These are phyloP conservation scores for Pyrocoelia pectoralis DNA, from an alignment of 2,888 invertebrate species.

Conservation along the genomic window DNA sequence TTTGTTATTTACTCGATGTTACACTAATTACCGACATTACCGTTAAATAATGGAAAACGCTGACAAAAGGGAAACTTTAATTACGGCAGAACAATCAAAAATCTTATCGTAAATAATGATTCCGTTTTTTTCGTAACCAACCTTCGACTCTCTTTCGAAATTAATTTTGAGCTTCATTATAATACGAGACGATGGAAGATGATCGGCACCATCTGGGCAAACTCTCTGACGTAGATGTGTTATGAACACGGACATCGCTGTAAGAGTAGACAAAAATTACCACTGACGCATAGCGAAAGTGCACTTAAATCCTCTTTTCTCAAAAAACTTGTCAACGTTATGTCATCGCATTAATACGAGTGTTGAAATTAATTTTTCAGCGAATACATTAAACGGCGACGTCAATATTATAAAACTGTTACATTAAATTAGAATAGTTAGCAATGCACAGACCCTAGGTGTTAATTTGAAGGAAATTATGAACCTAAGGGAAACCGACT, in stretches of 20 bases:
- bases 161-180: conserved; percentile 47
- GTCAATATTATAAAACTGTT: background rate
- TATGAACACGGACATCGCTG: conserved; percentile 42
- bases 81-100: background rate
- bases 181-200: conserved; percentile 37
- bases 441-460: background rate
- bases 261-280: conserved; percentile 44
- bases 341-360: background rate
- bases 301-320: conserved; percentile 15
- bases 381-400: background rate
- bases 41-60: conserved; percentile 30
- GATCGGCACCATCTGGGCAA: conserved; percentile 42
- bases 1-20: conserved; percentile 42
- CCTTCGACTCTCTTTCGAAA: conserved; percentile 39
- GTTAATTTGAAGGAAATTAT: conserved; percentile 16
- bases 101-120: conserved; percentile 4
- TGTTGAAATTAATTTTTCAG: background rate
- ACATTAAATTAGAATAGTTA: background rate
- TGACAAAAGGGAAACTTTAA: background rate
- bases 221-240: conserved; percentile 40
- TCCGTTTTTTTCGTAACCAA: conserved; percentile 14
- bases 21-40: conserved; percentile 32
- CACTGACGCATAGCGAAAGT: conserved; percentile 37
- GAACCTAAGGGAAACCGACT: conserved; percentile 19
- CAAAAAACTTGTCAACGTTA: background rate